Conservation (phyloP, 2,113 vertebrate genomes). For the Aegotheles bennettii region DNA sequence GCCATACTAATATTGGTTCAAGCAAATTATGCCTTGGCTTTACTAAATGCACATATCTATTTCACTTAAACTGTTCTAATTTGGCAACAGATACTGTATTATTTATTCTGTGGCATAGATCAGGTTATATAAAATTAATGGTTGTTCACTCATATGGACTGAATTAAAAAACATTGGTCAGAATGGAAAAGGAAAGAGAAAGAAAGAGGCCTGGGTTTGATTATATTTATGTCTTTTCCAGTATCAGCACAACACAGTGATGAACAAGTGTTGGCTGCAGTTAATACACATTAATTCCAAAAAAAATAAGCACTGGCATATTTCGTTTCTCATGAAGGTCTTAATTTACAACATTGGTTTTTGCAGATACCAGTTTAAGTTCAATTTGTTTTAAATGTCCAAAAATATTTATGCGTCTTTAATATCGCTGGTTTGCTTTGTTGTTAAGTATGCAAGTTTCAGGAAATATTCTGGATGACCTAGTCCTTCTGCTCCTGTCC, state of each 20-base stretch:
- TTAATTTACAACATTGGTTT: slow-evolving; percentile 51
- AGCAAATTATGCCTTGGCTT: slow-evolving; percentile 69
- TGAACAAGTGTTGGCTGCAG: slow-evolving; percentile 53
- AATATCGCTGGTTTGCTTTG: background rate
- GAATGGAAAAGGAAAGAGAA: slow-evolving; percentile 11
- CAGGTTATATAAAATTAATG: slow-evolving; percentile 75
- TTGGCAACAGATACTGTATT: slow-evolving; percentile 59
- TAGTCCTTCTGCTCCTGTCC: background rate
- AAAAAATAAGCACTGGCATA: background rate
- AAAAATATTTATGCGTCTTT: slow-evolving; percentile 16
- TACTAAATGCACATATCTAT: slow-evolving; percentile 69
- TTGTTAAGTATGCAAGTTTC: background rate
- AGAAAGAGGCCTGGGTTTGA: slow-evolving; percentile 60
- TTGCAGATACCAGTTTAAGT: slow-evolving; percentile 20
- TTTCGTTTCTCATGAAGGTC: slow-evolving; percentile 15
- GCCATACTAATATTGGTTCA: slow-evolving; percentile 61
- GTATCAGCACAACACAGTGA: slow-evolving; percentile 46
- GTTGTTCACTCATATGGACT: slow-evolving; percentile 70
- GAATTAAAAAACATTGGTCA: slow-evolving; percentile 63
- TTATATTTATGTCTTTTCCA: slow-evolving; percentile 65
- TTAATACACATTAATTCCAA: slow-evolving; percentile 38
- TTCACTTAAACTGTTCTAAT: slow-evolving; percentile 69
- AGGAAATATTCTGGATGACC: background rate
- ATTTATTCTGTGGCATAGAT: slow-evolving; percentile 67
- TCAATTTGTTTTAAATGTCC: slow-evolving; percentile 20